Evolutionary conservation across 2,888 invertebrate genomes (phyloP).

Genomic region (Diarsia mendica): DNA sequence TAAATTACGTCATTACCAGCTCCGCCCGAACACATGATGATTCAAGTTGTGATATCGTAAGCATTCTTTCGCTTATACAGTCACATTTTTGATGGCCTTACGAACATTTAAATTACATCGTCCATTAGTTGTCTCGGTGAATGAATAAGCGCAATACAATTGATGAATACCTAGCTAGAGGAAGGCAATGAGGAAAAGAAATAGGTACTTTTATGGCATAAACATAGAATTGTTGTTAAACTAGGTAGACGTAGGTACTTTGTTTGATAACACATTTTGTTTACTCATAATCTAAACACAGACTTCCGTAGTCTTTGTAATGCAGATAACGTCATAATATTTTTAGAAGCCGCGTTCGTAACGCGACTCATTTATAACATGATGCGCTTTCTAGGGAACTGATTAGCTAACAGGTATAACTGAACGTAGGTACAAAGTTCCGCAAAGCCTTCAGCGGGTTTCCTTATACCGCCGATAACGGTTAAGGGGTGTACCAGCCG

Average conservation of each 20-base stretch:
- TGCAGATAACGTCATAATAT: slow-evolving; percentile 24
- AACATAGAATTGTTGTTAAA: background rate
- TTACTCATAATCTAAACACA: slow-evolving; percentile 21
- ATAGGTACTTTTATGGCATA: background rate
- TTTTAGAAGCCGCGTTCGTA: slow-evolving; percentile 6
- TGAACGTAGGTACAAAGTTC: slow-evolving; percentile 60
- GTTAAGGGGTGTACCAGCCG: slow-evolving; percentile 81
- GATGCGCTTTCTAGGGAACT: slow-evolving; percentile 42
- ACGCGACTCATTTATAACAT: slow-evolving; percentile 21
- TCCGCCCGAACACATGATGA: slow-evolving; percentile 73
- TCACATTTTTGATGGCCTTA: slow-evolving; percentile 69
- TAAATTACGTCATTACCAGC: slow-evolving; percentile 82
- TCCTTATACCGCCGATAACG: slow-evolving; percentile 88
- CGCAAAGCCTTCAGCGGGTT: slow-evolving; percentile 80
- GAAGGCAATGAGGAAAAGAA: slow-evolving; percentile 16
- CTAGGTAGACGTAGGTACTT: background rate
- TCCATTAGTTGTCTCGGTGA: slow-evolving; percentile 12
- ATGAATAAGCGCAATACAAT: slow-evolving; percentile 33
- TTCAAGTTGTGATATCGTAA: slow-evolving; percentile 77
- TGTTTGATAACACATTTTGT: slow-evolving; percentile 40
- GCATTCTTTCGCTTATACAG: slow-evolving; percentile 73
- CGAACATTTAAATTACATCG: slow-evolving; percentile 68
- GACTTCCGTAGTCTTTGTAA: slow-evolving; percentile 25
- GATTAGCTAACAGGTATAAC: slow-evolving; percentile 50
- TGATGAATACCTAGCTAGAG: background rate